These are phyloP conservation scores for Drosophila mettleri DNA, from an alignment of 2,888 invertebrate species.

Conservation along the genomic window DNA sequence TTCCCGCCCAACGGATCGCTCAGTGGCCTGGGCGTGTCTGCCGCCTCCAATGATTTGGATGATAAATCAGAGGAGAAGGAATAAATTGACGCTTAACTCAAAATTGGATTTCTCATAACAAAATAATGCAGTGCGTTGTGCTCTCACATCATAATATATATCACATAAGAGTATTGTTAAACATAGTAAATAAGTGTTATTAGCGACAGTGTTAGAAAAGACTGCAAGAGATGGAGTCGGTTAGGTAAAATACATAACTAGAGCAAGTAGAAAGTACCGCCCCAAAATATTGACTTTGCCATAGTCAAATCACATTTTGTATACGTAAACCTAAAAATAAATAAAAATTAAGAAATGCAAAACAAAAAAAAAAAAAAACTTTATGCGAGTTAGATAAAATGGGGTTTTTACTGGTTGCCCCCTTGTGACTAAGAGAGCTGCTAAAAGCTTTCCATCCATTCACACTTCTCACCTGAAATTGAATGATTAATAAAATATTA, in stretches of 20 bases:
- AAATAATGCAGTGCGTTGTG: conserved; percentile 70
- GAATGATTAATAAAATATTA: conserved; percentile 18
- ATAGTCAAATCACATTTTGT: conserved; percentile 61
- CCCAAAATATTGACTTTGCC: conserved; percentile 30
- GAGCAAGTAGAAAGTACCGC: conserved; percentile 17
- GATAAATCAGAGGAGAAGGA: conserved; percentile 37
- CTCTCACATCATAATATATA: conserved; percentile 29
- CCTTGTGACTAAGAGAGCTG: conserved; percentile 54
- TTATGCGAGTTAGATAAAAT: conserved; percentile 25
- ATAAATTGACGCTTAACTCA: conserved; percentile 21
- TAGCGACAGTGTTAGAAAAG: conserved; percentile 69
- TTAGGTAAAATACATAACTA: conserved; percentile 15
- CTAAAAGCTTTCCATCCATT: conserved; percentile 51
- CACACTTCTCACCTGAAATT: conserved; percentile 27
- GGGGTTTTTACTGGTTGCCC: not conserved
- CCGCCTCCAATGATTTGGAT: conserved; percentile 54
- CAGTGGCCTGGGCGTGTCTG: conserved; percentile 34
- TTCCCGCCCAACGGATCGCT: conserved; percentile 56
- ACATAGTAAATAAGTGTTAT: conserved; percentile 30
- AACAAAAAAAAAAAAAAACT: conserved; percentile 28
- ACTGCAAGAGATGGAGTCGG: conserved; percentile 61
- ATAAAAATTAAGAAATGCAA: conserved; percentile 46
- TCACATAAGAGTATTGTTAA: conserved; percentile 29
- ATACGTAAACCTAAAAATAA: conserved; percentile 49
- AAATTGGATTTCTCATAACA: conserved; percentile 6